phyloP scores from a whole-genome alignment of 2,797 vertebrate genomes.

The Esox masquinongy region DNA sequence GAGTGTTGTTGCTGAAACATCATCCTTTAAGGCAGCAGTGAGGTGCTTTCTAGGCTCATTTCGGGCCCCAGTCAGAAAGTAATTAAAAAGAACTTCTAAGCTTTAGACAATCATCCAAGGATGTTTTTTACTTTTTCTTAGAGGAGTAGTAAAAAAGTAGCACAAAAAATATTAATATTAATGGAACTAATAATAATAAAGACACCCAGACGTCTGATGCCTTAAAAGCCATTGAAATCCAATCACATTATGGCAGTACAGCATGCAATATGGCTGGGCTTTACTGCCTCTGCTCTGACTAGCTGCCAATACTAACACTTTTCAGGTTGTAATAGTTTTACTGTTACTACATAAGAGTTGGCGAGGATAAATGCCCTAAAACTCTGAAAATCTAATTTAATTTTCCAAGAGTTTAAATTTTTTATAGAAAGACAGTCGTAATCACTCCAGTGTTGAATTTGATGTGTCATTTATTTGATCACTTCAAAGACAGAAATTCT shows the following conservation, averaged over 20 bases:
- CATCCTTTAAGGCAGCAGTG: too few relatives aligned
- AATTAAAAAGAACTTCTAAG: slow-evolving; percentile 14
- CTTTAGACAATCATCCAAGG: too few relatives aligned
- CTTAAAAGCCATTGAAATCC: slow-evolving; percentile 60
- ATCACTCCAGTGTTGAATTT: slow-evolving; percentile 53
- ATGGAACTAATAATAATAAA: slow-evolving; percentile 11
- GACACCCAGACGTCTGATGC: slow-evolving; percentile 48
- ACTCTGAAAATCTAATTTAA: slow-evolving; percentile 66
- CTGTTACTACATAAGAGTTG: slow-evolving; percentile 75
- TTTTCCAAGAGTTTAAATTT: slow-evolving; percentile 61
- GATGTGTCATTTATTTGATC: slow-evolving; percentile 65
- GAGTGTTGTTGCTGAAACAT: too few relatives aligned
- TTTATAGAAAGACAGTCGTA: slow-evolving; percentile 55
- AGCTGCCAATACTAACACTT: slow-evolving; percentile 74
- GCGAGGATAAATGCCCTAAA: slow-evolving; percentile 55
- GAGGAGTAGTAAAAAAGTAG: too few relatives aligned
- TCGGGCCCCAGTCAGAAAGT: slow-evolving; percentile 18
- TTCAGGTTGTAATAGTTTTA: slow-evolving; percentile 77
- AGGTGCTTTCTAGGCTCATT: too few relatives aligned
- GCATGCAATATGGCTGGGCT: slow-evolving; percentile 49
- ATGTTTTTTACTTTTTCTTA: too few relatives aligned
- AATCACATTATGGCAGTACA: slow-evolving; percentile 48
- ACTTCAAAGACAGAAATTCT: slow-evolving; percentile 56
- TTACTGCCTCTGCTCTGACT: slow-evolving; percentile 59
- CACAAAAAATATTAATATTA: too few relatives aligned